phyloP scores from a whole-genome alignment of 2,113 vertebrate genomes.

The Nothoprocta perdicaria region DNA sequence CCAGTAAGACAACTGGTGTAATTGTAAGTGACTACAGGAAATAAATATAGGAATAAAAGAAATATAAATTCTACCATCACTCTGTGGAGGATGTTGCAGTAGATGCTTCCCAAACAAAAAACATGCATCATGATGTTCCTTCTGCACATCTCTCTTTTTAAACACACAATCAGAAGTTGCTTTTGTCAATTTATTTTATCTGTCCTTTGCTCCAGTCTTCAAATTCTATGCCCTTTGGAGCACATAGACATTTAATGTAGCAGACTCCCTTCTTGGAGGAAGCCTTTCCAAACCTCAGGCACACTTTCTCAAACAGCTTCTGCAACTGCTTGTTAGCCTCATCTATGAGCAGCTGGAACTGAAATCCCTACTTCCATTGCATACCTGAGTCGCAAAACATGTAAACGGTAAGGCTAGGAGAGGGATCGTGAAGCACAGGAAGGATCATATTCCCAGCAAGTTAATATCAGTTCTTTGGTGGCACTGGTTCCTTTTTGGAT shows the following conservation, averaged over 20 bases:
- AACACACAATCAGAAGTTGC: not conserved
- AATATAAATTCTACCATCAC: not conserved
- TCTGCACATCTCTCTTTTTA: not conserved
- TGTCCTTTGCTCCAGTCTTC: not conserved
- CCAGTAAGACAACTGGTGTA: not conserved
- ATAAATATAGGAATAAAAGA: too few relatives aligned
- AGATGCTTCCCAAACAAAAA: conserved; percentile 2
- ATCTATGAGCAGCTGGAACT: conserved; percentile 13
- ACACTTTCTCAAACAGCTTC: conserved; percentile 14
- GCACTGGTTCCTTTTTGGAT: not conserved
- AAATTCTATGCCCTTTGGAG: not conserved
- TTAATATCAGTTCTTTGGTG: not conserved
- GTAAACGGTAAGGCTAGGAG: not conserved
- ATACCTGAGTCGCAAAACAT: not conserved
- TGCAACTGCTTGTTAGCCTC: not conserved
- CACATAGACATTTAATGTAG: not conserved
- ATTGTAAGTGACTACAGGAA: not conserved
- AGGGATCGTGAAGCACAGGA: not conserved
- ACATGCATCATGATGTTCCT: not conserved
- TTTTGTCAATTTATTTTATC: not conserved
- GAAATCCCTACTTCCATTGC: not conserved
- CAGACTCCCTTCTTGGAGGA: not conserved
- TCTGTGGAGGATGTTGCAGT: not conserved
- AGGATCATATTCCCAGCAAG: not conserved
- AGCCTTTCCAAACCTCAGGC: not conserved